A percentile compares a stretch with the other conserved stretches of the same genome.
These are phyloP conservation scores for Drosophila leontia DNA, from an alignment of 1,140 invertebrate species.

Conservation along the genomic window DNA sequence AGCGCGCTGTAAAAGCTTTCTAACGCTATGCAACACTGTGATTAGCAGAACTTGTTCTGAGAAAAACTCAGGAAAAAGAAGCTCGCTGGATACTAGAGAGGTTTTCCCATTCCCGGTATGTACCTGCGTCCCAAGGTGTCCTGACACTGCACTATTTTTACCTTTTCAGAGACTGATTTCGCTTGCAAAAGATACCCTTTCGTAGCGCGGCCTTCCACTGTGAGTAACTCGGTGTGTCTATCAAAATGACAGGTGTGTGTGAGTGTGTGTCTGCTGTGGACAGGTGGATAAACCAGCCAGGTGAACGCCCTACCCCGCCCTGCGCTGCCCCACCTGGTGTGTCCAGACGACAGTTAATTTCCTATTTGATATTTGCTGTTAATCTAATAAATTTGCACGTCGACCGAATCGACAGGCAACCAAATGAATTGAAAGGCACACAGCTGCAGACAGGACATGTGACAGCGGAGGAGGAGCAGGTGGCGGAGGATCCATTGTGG, in stretches of 20 bases:
- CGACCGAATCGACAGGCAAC: conserved; percentile 48
- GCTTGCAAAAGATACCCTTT: too few relatives aligned
- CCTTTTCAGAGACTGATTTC: too few relatives aligned
- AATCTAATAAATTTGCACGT: conserved; percentile 80
- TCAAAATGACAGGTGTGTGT: conserved; percentile 28
- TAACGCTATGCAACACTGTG: too few relatives aligned
- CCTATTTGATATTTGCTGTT: conserved; percentile 82
- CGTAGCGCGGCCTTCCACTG: too few relatives aligned
- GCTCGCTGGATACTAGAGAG: too few relatives aligned
- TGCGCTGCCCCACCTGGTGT: conserved; percentile 10
- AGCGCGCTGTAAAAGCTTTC: too few relatives aligned
- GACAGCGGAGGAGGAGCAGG: neutral
- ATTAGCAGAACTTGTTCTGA: too few relatives aligned
- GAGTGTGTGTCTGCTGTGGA: conserved; percentile 10
- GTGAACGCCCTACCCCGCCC: neutral
- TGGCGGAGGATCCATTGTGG: conserved; percentile 16
- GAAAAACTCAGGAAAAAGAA: too few relatives aligned
- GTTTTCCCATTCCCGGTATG: too few relatives aligned
- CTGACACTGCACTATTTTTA: too few relatives aligned
- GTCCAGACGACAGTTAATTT: conserved; percentile 82
- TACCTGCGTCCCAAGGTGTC: too few relatives aligned
- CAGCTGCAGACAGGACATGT: conserved; percentile 22
- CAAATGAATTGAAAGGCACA: conserved; percentile 47
- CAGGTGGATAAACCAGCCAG: conserved; percentile 18
- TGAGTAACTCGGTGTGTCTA: too few relatives aligned